Percentiles rank a stretch among this genome's conserved stretches.
These are phyloP conservation scores for Machimus atricapillus DNA, from an alignment of 2,888 invertebrate species.

Conservation along the genomic window DNA sequence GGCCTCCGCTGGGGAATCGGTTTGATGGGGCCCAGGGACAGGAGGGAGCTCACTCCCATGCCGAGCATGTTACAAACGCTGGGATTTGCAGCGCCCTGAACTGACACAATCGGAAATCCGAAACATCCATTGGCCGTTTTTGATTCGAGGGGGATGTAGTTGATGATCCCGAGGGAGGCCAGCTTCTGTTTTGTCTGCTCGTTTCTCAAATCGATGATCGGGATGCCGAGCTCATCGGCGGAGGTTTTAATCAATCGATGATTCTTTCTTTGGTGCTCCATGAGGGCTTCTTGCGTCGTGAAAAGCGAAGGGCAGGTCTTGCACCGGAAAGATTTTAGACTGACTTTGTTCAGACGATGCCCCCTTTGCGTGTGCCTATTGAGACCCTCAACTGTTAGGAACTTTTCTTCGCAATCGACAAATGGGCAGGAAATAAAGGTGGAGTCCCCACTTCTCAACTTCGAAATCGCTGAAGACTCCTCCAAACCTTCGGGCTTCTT, in stretches of 20 bases:
- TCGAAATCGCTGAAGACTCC: conserved; percentile 50
- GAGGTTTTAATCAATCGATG: conserved; percentile 65
- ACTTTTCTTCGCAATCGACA: conserved; percentile 64
- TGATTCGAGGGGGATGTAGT: conserved; percentile 76
- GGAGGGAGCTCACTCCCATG: conserved; percentile 73
- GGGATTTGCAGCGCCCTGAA: conserved; percentile 70
- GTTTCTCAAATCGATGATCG: conserved; percentile 75
- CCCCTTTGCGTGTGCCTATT: conserved; percentile 61
- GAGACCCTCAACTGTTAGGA: conserved; percentile 62
- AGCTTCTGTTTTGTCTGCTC: conserved; percentile 71
- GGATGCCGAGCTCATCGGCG: conserved; percentile 72
- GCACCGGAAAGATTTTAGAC: conserved; percentile 64
- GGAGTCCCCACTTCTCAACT: neutral
- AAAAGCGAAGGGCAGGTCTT: conserved; percentile 77
- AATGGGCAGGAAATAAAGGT: conserved; percentile 49
- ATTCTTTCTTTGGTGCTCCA: conserved; percentile 71
- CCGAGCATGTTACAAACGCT: conserved; percentile 68
- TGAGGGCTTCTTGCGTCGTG: conserved; percentile 68
- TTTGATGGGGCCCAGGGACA: conserved; percentile 76
- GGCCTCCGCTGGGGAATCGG: conserved; percentile 60
- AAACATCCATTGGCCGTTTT: conserved; percentile 69
- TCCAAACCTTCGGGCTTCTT: conserved; percentile 60
- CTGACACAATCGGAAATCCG: conserved; percentile 75
- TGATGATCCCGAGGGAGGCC: conserved; percentile 72
- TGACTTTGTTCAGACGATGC: conserved; percentile 47